Evolutionary conservation across 2,888 invertebrate genomes (phyloP).

Genomic region (Clepsis dumicolana): DNA sequence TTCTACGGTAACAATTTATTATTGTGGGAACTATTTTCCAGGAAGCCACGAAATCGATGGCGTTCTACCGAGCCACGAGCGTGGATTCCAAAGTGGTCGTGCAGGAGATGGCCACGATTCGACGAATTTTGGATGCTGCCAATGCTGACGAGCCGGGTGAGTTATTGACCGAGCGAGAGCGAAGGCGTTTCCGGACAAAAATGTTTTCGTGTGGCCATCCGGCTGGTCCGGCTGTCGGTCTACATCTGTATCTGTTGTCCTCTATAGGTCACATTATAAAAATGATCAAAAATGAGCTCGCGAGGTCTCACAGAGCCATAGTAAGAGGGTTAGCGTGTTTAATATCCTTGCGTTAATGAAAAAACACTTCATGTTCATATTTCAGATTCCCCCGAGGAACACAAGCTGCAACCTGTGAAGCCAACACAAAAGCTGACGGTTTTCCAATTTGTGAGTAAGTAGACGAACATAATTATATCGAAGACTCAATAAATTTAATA

Average conservation of each 20-base stretch:
- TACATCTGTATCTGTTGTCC: too few relatives aligned
- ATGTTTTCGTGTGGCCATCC: neutral
- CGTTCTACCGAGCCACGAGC: conserved; percentile 48
- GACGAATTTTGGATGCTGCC: conserved; percentile 14
- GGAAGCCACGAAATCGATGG: conserved; percentile 46
- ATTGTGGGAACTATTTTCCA: conserved; percentile 42
- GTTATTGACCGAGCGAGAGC: too few relatives aligned
- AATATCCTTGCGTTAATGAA: too few relatives aligned
- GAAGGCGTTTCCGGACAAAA: too few relatives aligned
- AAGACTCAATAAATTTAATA: too few relatives aligned
- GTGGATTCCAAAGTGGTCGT: conserved; percentile 48
- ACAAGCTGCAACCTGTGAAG: conserved; percentile 51
- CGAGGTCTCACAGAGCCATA: too few relatives aligned
- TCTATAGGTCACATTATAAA: too few relatives aligned
- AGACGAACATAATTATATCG: neutral
- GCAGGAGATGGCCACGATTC: conserved; percentile 46
- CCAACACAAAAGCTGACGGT: conserved; percentile 55
- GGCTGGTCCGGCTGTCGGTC: too few relatives aligned
- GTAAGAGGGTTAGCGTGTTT: too few relatives aligned
- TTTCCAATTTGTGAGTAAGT: conserved; percentile 67
- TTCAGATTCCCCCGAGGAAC: conserved; percentile 56
- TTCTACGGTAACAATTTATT: too few relatives aligned
- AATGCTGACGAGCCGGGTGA: conserved; percentile 26
- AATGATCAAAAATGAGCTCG: too few relatives aligned
- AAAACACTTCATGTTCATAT: conserved; percentile 26